A percentile compares a stretch with the other conserved stretches of the same genome.
Evolutionary conservation across 2,888 invertebrate genomes (phyloP).

Genomic region (Enchytraeus crypticus): DNA sequence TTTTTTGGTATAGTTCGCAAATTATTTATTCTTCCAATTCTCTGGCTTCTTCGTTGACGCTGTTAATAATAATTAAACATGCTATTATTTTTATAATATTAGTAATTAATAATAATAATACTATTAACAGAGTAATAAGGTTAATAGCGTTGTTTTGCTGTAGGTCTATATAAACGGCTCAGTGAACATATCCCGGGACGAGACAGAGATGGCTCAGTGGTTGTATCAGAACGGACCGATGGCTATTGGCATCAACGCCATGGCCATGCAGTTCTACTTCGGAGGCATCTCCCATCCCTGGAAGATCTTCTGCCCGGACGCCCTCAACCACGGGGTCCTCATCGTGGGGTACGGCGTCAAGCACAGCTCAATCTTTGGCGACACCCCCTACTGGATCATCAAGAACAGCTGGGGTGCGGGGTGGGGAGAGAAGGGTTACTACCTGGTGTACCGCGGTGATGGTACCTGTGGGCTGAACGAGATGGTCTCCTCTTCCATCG

Average conservation of each 20-base stretch:
- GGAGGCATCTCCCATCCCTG: constrained; percentile 90
- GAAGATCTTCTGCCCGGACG: constrained; percentile 68
- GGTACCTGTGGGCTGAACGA: constrained; percentile 87
- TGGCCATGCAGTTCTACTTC: constrained; percentile 87
- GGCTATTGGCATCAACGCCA: constrained; percentile 88
- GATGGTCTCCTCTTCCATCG: constrained; percentile 73
- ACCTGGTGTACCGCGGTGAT: constrained; percentile 83
- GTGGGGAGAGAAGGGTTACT: constrained; percentile 94
- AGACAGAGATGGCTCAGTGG: constrained; percentile 84
- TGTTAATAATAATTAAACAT: too few relatives aligned
- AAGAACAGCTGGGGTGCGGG: constrained; percentile 87
- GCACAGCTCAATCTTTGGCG: constrained; percentile 39
- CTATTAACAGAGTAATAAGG: too few relatives aligned
- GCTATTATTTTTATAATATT: too few relatives aligned
- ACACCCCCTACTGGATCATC: constrained; percentile 69
- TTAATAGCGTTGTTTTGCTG: too few relatives aligned
- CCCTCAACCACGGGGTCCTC: constrained; percentile 87
- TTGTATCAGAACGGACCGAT: constrained; percentile 80
- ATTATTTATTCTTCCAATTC: too few relatives aligned
- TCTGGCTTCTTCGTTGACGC: too few relatives aligned
- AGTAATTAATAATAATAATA: too few relatives aligned
- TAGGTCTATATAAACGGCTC: constrained; percentile 61
- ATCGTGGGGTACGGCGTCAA: constrained; percentile 78
- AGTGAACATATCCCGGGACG: constrained; percentile 76
- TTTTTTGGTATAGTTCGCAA: too few relatives aligned